Percentiles rank a stretch among this genome's conserved stretches.
These are phyloP conservation scores for Pandemis heparana DNA, from an alignment of 2,888 invertebrate species.

Conservation along the genomic window DNA sequence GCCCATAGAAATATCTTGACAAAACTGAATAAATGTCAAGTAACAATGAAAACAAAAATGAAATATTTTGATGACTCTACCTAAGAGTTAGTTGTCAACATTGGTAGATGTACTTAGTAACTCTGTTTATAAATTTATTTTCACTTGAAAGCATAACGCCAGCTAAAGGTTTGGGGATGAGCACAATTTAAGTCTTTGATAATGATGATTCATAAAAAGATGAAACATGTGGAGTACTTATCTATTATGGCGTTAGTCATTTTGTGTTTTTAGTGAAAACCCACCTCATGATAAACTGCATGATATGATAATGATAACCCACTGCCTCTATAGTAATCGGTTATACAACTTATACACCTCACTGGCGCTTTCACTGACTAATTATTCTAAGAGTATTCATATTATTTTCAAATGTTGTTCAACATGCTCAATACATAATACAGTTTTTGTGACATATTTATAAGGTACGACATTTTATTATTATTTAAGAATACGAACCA, in stretches of 20 bases:
- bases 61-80: too few relatives aligned
- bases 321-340: not conserved
- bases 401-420: not conserved
- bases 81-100: too few relatives aligned
- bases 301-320: too few relatives aligned
- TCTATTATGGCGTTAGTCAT: constrained; percentile 12
- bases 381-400: not conserved
- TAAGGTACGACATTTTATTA: not conserved
- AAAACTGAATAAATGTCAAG: too few relatives aligned
- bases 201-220: too few relatives aligned
- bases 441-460: not conserved
- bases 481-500: not conserved
- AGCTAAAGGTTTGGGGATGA: not conserved
- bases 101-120: too few relatives aligned
- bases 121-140: too few relatives aligned
- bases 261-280: constrained; percentile 2
- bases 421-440: not conserved
- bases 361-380: not conserved
- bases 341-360: not conserved
- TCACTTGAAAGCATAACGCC: too few relatives aligned
- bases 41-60: too few relatives aligned
- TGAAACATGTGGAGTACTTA: not conserved
- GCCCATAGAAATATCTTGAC: too few relatives aligned
- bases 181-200: not conserved
- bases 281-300: not conserved